phyloP scores from a whole-genome alignment of 2,113 vertebrate genomes.

The Erythrocercus mccallii region DNA sequence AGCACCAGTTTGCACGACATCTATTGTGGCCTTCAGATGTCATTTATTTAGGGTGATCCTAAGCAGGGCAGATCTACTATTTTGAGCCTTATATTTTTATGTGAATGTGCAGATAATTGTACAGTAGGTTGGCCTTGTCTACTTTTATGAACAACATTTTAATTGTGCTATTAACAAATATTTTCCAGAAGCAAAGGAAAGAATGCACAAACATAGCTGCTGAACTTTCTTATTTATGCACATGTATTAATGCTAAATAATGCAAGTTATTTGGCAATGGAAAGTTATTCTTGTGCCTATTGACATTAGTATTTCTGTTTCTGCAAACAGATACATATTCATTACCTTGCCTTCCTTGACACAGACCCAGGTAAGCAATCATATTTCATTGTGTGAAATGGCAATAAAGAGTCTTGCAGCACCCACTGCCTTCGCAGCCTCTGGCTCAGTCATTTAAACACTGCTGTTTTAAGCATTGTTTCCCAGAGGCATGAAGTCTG shows the following conservation, averaged over 20 bases:
- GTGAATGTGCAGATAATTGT: background rate
- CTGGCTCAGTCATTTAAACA: background rate
- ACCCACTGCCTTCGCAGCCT: background rate
- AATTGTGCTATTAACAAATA: background rate
- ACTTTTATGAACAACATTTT: background rate
- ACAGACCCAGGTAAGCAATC: constrained; percentile 21
- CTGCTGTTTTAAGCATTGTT: background rate
- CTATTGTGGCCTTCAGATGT: background rate
- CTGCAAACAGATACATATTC: constrained; percentile 33
- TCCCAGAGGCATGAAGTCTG: background rate
- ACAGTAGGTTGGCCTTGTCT: background rate
- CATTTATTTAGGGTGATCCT: background rate
- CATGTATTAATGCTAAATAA: constrained; percentile 35
- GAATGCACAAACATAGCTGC: background rate
- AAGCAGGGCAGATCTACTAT: background rate
- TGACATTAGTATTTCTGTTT: constrained; percentile 46
- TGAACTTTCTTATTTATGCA: constrained; percentile 8
- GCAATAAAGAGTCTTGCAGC: background rate
- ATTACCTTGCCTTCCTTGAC: background rate
- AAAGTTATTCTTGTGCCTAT: constrained; percentile 32
- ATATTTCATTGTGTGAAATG: constrained; percentile 25
- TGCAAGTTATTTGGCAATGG: constrained; percentile 3
- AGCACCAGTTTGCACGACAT: background rate
- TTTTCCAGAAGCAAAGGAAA: background rate
- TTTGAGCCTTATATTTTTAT: background rate